Percentiles rank a stretch among this genome's conserved stretches.
These are phyloP conservation scores for Erebia aethiops DNA, from an alignment of 2,888 invertebrate species.

Conservation along the genomic window DNA sequence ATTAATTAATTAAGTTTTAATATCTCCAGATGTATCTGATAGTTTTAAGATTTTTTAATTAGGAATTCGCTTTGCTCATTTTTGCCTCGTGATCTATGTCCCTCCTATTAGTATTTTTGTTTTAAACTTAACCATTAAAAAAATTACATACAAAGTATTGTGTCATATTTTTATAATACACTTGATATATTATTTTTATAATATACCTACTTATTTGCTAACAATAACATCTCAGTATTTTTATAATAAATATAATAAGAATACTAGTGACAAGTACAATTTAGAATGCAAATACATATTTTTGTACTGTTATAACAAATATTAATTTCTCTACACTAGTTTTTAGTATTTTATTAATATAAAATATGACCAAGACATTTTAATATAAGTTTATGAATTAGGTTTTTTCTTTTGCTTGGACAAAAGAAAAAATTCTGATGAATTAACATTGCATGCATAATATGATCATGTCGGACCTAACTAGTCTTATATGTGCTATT, in stretches of 20 bases:
- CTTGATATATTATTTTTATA: not conserved
- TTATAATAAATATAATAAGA: slow-evolving; percentile 11
- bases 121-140: not conserved
- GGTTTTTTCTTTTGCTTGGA: slow-evolving; percentile 23
- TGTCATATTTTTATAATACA: slow-evolving; percentile 28
- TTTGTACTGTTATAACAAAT: slow-evolving; percentile 25
- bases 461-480: slow-evolving; percentile 35
- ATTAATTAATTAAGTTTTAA: not conserved
- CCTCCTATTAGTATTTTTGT: slow-evolving; percentile 9
- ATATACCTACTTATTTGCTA: not conserved
- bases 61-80: slow-evolving; percentile 27
- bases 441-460: slow-evolving; percentile 24
- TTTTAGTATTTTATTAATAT: not conserved
- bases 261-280: slow-evolving; percentile 31
- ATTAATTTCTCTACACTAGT: slow-evolving; percentile 20
- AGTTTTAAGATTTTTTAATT: slow-evolving; percentile 12
- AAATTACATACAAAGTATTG: slow-evolving; percentile 15
- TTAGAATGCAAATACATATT: slow-evolving; percentile 26
- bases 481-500: slow-evolving; percentile 44
- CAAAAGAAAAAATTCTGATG: slow-evolving; percentile 18
- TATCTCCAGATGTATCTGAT: slow-evolving; percentile 11
- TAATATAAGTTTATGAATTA: not conserved
- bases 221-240: slow-evolving; percentile 16
- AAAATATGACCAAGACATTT: slow-evolving; percentile 17
- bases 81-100: slow-evolving; percentile 29